Base-by-base conservation (phyloP, 2,113 vertebrate genomes). In the Pomatorhinus ruficollis region DNA sequence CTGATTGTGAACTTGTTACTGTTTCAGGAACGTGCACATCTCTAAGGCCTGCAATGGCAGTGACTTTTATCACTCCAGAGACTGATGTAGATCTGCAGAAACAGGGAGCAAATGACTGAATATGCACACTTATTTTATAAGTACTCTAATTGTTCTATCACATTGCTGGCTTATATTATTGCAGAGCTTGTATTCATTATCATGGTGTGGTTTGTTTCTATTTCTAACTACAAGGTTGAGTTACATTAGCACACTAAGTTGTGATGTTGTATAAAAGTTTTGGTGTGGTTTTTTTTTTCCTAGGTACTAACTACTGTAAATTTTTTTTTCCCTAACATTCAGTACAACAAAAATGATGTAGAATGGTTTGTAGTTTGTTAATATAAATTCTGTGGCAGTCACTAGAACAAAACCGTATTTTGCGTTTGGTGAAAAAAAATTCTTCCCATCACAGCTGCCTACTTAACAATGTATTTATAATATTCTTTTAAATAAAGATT, bases 401-500 rank as follows among this genome's bases (percentile, higher is more conserved):
- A 77, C 23, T 47, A 53, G 78, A 54, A 25, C 39, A 61, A 89
- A 91, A 86, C 10, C 2, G 0, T 45, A 63, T 16, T 49, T 53
- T 68, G 6, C 28, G 31, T 76, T 90, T 2, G 27, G 20, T 50
- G 31, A 72, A 56, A 82, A 52, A 39, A 6, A 18, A 2, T 70
- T 53, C 71, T 76, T 63, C 10, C 39, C 11, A 5, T 59, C 64
- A 64, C 18, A 83, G 47, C 50, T 61, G 76, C 74, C 74, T 57
- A 83, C 5, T 47, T 89, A 24, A 79, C 23, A 57, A 16, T 90
- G 92, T 93, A 78, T 77, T 74, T 96, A 81, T 56, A 86, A 31
- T 45, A 52, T 14, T 69, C 3, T 57, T 90, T 47, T 60, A 90
- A 97, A 96, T 94, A 95, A 95, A 94, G 63, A 47, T 28, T 27